phyloP scores from a whole-genome alignment of 2,888 invertebrate species.

The Mesorhabditis spiculigera region DNA sequence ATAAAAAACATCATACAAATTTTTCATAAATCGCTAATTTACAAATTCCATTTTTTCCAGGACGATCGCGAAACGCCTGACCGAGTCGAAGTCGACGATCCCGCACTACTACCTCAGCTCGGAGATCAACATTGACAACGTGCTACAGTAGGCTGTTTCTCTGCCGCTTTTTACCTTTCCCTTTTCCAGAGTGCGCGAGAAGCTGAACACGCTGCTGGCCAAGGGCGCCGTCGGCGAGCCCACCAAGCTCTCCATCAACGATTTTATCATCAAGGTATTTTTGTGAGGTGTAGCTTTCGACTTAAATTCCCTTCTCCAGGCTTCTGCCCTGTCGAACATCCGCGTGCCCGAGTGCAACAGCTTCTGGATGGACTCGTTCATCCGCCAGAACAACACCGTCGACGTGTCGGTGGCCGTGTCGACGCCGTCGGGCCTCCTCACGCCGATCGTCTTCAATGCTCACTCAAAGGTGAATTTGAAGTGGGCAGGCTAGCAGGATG shows the following conservation, averaged over 20 bases:
- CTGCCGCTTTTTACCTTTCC: conserved; percentile 28
- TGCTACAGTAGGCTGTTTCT: conserved; percentile 64
- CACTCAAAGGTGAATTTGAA: conserved; percentile 53
- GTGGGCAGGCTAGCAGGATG: neutral
- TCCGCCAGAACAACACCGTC: conserved; percentile 65
- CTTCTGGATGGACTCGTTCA: conserved; percentile 85
- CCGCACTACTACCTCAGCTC: conserved; percentile 92
- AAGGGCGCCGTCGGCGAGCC: conserved; percentile 37
- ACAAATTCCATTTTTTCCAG: conserved; percentile 8
- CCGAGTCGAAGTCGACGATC: conserved; percentile 72
- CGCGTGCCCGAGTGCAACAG: conserved; percentile 75
- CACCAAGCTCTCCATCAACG: too few relatives aligned
- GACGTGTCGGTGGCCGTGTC: conserved; percentile 96
- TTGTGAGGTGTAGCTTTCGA: too few relatives aligned
- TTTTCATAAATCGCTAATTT: neutral
- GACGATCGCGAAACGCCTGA: conserved; percentile 70
- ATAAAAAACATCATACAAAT: too few relatives aligned
- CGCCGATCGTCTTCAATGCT: conserved; percentile 80
- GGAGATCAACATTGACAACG: conserved; percentile 78
- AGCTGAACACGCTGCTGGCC: conserved; percentile 59
- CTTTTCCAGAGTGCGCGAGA: conserved; percentile 64
- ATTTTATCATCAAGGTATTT: conserved; percentile 67
- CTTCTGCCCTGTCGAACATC: conserved; percentile 66
- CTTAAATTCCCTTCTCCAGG: too few relatives aligned
- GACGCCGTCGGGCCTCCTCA: conserved; percentile 88